phyloP scores from a whole-genome alignment of 37 sponge, comb jelly and placozoan genomes.

The Tethya wilhelma region DNA sequence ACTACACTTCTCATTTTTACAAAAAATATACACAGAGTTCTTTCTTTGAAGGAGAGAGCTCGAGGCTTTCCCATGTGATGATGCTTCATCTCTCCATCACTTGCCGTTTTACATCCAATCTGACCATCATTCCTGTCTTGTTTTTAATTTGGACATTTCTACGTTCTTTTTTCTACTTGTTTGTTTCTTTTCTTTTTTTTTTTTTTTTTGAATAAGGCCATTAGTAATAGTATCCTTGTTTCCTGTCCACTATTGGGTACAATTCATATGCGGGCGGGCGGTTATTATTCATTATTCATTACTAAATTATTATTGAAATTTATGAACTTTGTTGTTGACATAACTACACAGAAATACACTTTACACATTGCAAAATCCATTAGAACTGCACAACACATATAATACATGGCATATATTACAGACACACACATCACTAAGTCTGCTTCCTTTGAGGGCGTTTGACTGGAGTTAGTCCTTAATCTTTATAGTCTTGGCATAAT shows the following conservation, averaged over 20 bases:
- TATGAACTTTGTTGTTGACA: background rate
- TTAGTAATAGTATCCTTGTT: background rate
- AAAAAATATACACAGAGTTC: too few relatives aligned
- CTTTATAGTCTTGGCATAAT: background rate
- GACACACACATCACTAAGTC: background rate
- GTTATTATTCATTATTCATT: too few relatives aligned
- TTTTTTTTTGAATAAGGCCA: too few relatives aligned
- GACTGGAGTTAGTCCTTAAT: background rate
- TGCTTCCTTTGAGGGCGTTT: background rate
- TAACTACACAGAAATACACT: background rate
- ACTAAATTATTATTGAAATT: background rate
- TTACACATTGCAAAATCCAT: background rate
- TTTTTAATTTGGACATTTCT: too few relatives aligned
- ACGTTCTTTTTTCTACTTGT: too few relatives aligned
- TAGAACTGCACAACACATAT: background rate
- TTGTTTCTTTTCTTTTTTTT: too few relatives aligned
- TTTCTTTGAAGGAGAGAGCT: too few relatives aligned
- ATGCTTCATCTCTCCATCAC: too few relatives aligned
- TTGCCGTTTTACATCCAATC: too few relatives aligned
- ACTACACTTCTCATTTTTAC: too few relatives aligned
- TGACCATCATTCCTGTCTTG: too few relatives aligned
- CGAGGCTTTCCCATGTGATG: too few relatives aligned
- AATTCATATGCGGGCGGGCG: background rate
- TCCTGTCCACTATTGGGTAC: background rate
- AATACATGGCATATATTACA: background rate